These are phyloP conservation scores for Neosilurus mollespiculum DNA, from an alignment of 2,797 vertebrate genomes.

Conservation along the genomic window DNA sequence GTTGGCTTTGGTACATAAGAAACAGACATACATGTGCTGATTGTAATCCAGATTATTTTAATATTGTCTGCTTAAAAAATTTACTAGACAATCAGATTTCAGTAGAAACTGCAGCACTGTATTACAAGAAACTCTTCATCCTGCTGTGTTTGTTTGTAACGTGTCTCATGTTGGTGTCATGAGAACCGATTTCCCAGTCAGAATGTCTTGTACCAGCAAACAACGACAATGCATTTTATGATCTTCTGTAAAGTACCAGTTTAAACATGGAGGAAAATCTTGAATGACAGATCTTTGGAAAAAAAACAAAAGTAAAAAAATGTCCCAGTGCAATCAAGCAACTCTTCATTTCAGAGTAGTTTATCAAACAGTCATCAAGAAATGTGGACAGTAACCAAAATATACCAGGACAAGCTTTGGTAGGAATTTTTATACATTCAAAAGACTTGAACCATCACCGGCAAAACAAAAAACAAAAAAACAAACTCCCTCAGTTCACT, in stretches of 20 bases:
- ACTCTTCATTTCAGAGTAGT: conserved; percentile 27
- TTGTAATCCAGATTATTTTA: background rate
- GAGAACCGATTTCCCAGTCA: background rate
- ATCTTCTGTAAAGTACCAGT: background rate
- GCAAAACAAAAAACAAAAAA: background rate
- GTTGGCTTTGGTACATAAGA: background rate
- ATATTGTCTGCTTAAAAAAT: background rate
- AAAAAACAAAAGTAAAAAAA: background rate
- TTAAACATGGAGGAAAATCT: background rate
- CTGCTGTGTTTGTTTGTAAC: background rate
- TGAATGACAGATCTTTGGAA: background rate
- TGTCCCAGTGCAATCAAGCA: background rate
- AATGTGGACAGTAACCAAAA: conserved; percentile 58
- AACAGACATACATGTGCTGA: background rate
- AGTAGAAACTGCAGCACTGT: background rate
- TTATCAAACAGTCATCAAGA: conserved; percentile 29
- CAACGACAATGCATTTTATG: background rate
- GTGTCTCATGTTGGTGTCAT: too few species aligned
- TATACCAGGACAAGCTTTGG: background rate
- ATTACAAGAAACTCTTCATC: background rate
- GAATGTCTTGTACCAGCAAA: background rate
- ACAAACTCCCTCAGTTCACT: background rate
- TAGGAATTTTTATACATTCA: background rate
- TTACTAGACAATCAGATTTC: background rate
- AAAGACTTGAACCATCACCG: conserved; percentile 8